These are phyloP conservation scores for Coendou prehensilis DNA, from an alignment of 2,797 vertebrate genomes.

Conservation along the genomic window DNA sequence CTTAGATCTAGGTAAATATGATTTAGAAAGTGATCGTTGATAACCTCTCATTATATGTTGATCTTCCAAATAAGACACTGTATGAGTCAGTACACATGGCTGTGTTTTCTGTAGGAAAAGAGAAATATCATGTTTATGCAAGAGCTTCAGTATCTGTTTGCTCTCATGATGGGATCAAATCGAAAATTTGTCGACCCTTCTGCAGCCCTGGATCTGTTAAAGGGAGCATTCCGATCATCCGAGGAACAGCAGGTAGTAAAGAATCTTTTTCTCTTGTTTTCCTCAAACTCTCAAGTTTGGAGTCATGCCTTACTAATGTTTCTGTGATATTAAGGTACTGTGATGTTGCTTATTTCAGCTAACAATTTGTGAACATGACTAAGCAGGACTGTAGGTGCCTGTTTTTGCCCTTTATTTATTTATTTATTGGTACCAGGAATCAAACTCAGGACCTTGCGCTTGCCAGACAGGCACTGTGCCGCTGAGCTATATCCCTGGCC, in stretches of 20 bases:
- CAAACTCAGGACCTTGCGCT: too few species aligned
- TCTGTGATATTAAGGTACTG: not conserved
- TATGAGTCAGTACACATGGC: constrained; percentile 41
- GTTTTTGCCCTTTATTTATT: not conserved
- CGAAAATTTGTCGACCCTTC: constrained; percentile 97
- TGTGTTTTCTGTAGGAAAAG: constrained; percentile 92
- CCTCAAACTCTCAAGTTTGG: not conserved
- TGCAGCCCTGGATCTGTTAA: constrained; percentile 94
- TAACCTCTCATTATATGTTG: not conserved
- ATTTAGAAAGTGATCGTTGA: not conserved
- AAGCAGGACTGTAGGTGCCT: not conserved
- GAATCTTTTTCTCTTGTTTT: not conserved
- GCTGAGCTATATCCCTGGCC: not conserved
- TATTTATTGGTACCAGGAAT: too few species aligned
- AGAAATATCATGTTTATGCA: constrained; percentile 98
- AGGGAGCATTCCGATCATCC: constrained; percentile 94
- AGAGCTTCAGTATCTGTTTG: constrained; percentile 96
- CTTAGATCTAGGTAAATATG: not conserved
- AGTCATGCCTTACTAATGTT: not conserved
- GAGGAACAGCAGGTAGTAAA: constrained; percentile 96
- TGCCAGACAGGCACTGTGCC: too few species aligned
- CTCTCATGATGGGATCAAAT: constrained; percentile 96
- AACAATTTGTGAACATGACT: not conserved
- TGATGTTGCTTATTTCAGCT: constrained; percentile 8
- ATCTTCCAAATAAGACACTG: constrained; percentile 28